Conservation (phyloP, 2,797 vertebrate species). For the Sebastes vulpes region DNA sequence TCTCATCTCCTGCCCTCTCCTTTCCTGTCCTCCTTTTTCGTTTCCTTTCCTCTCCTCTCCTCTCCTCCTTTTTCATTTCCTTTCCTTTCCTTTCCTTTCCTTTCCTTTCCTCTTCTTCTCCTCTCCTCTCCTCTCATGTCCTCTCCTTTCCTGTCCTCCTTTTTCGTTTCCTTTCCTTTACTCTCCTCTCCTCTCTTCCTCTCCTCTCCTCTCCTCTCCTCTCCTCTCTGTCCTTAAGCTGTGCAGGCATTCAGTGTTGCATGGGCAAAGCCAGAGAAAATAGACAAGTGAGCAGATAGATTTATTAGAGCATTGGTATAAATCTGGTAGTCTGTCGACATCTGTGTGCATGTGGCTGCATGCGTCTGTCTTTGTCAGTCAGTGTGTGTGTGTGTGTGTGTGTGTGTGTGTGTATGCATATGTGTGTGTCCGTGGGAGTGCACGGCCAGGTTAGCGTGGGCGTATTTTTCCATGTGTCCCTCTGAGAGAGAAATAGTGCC, state of each 20-base stretch:
- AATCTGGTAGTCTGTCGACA: conserved; percentile 76
- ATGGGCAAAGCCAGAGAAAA: conserved; percentile 72
- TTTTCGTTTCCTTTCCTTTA: fast-evolving
- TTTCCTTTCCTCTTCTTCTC: background rate
- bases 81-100: background rate
- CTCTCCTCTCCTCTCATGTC: fast-evolving
- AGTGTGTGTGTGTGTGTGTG: background rate
- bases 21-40: background rate
- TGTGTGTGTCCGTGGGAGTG: conserved; percentile 31
- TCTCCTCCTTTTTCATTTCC: no score
- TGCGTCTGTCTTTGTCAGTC: conserved; percentile 54
- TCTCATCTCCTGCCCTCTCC: background rate
- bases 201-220: no score
- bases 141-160: background rate
- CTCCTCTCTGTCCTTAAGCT: conserved; percentile 24
- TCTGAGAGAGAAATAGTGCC: conserved; percentile 55
- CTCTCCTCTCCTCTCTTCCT: background rate
- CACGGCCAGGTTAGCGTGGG: conserved; percentile 56
- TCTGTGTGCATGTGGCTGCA: conserved; percentile 70
- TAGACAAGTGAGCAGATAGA: conserved; percentile 77
- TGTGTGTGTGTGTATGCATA: conserved; percentile 4
- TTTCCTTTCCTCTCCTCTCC: background rate
- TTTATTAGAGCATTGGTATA: conserved; percentile 79
- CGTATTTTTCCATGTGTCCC: conserved; percentile 72
- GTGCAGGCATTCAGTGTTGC: conserved; percentile 30